Evolutionary conservation across 2,888 invertebrate genomes (phyloP).

Genomic region (Palloptera scutellata): DNA sequence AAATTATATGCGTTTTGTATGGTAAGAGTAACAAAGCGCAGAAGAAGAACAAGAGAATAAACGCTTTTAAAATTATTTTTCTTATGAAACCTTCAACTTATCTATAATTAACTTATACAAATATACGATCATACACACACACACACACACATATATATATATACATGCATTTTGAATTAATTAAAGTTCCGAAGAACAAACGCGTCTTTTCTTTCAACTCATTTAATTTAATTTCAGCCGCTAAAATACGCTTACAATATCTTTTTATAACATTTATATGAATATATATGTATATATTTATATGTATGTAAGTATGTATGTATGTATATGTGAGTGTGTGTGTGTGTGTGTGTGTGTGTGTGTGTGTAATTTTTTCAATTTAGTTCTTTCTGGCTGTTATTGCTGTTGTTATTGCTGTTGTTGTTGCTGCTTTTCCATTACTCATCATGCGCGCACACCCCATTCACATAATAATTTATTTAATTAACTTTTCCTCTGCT

Average conservation of each 20-base stretch:
- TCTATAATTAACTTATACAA: background rate
- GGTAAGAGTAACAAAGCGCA: background rate
- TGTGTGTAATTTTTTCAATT: conserved; percentile 2
- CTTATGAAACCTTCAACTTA: conserved; percentile 6
- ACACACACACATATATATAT: conserved; percentile 7
- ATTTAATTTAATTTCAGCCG: conserved; percentile 23
- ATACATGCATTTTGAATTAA: conserved; percentile 11
- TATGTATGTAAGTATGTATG: too few relatives aligned
- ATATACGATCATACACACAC: background rate
- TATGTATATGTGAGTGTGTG: too few relatives aligned
- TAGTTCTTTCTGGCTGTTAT: conserved; percentile 37
- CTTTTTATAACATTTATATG: background rate
- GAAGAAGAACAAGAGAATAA: background rate
- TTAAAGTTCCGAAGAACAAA: conserved; percentile 16
- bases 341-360: conserved; percentile 13
- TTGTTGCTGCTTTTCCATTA: conserved; percentile 31
- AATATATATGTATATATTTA: conserved; percentile 1
- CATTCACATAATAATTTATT: conserved; percentile 43
- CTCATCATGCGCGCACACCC: conserved; percentile 33
- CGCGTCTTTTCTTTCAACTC: conserved; percentile 12
- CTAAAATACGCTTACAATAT: background rate
- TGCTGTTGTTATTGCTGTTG: conserved; percentile 34
- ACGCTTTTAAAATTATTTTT: conserved; percentile 1
- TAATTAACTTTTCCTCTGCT: conserved; percentile 39
- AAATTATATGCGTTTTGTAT: background rate